Base-by-base conservation (phyloP, 1,140 invertebrate species). In the Nixonia krombeini region DNA sequence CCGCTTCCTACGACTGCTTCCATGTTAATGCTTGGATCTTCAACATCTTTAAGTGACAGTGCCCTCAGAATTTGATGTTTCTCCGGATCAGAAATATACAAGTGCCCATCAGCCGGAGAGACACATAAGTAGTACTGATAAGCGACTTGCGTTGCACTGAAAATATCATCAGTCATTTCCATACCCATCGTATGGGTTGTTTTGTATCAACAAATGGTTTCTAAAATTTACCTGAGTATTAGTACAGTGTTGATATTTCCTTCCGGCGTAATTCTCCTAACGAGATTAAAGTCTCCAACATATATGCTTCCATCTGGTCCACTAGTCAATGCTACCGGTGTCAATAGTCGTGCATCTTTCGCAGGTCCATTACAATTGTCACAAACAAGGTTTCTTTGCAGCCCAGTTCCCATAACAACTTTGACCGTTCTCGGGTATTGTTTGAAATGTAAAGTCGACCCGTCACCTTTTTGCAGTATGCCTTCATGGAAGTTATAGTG, bases 401-500 rank as follows among this genome's bases (percentile, higher is more conserved):
- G 87, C 1, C 96, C 96, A 29, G 94, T 97, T 4, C 97, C 97
- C 90, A 99, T 94, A 0, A 96, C 91, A 8, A 96, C 94, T 74
- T 94, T 91, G 0, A 98, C 91, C 45, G 94, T 94, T 13, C 92
- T 88, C 10, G 95, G 93, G 77, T 96, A 94, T 78, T 97, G 93
- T 78, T 96, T 97, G 78, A 99, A 89, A 81, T 97, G 96, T 10
- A 98, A 87, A 26, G 91, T 95, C 0, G 94, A 94, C 23, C 97
- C 97, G 80, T 99, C 97, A 16, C 97, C 97, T 81, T 97, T 97
- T 80, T 98, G 96, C 29, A 99, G 84, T 64, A 98, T 97, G 72
- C 95, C 96, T 88, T 98, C 95, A 74, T 96, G 93, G 87, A 97
- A 97, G 80, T 99, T 99, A 85, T 99, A 98, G 81, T 97, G 95